A percentile compares a stretch with the other conserved stretches of the same genome.
phyloP scores from a whole-genome alignment of 2,888 invertebrate species.

The Mimumesa dahlbomi region DNA sequence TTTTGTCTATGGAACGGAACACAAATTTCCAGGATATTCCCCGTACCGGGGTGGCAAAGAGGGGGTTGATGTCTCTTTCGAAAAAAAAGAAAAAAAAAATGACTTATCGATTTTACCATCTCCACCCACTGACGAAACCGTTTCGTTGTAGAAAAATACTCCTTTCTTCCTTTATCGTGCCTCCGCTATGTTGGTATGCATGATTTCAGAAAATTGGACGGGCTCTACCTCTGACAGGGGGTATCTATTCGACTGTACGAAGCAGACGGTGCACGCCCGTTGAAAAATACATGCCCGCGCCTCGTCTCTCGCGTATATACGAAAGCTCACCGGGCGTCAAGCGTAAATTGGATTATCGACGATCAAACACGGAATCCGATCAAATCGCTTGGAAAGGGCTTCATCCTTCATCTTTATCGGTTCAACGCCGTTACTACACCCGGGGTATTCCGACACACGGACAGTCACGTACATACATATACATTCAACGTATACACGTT shows the following conservation, averaged over 20 bases:
- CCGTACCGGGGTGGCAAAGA: too few relatives aligned
- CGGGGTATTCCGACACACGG: not conserved
- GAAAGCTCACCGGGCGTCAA: constrained; percentile 56
- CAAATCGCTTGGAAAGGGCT: constrained; percentile 72
- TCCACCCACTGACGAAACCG: not conserved
- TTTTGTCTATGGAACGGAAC: too few relatives aligned
- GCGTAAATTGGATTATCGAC: constrained; percentile 73
- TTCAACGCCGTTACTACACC: constrained; percentile 41
- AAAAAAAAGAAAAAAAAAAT: too few relatives aligned
- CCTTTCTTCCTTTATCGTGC: constrained; percentile 1
- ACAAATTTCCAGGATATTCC: too few relatives aligned
- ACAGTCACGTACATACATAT: constrained; percentile 2
- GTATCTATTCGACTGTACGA: constrained; percentile 49
- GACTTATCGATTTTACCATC: constrained; percentile 3
- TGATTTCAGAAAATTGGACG: constrained; percentile 63
- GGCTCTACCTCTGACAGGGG: constrained; percentile 42
- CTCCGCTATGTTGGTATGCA: constrained; percentile 44
- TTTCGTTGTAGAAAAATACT: constrained; percentile 16
- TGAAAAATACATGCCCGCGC: constrained; percentile 57
- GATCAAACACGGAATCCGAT: constrained; percentile 72
- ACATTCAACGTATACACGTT: not conserved
- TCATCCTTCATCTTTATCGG: constrained; percentile 65
- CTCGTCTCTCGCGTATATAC: constrained; percentile 17
- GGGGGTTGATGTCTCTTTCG: too few relatives aligned
- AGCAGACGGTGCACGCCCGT: constrained; percentile 50